Conservation (phyloP, 2,888 invertebrate species). For the Chrysotoxum bicinctum region DNA sequence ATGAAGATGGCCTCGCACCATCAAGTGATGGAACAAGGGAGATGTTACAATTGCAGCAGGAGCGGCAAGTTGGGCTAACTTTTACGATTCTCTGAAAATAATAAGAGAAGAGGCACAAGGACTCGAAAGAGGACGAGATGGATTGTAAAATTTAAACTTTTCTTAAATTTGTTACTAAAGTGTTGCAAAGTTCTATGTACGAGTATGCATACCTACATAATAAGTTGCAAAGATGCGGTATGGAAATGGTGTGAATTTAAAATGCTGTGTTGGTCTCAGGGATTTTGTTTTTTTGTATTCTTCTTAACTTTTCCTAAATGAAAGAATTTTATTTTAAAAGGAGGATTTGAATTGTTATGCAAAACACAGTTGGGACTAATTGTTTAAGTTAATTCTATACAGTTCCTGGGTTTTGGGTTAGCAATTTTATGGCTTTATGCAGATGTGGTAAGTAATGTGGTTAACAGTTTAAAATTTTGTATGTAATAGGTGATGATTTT, state of each 20-base stretch:
- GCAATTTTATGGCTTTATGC: background rate
- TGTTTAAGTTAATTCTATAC: conserved; percentile 47
- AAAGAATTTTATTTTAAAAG: conserved; percentile 12
- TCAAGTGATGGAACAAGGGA: background rate
- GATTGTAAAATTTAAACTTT: conserved; percentile 54
- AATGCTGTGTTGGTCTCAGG: conserved; percentile 3
- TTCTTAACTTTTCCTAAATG: conserved; percentile 10
- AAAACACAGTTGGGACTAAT: conserved; percentile 57
- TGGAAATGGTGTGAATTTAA: conserved; percentile 27
- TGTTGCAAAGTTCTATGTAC: conserved; percentile 6
- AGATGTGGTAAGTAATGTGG: background rate
- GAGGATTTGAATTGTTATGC: conserved; percentile 58
- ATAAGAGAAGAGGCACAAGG: conserved; percentile 25
- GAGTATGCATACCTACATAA: background rate
- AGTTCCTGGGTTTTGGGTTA: conserved; percentile 16
- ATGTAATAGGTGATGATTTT: too few species aligned
- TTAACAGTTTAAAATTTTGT: background rate
- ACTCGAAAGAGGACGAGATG: background rate
- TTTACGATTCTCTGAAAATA: conserved; percentile 54
- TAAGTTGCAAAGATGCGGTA: background rate
- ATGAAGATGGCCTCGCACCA: background rate
- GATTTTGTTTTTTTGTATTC: conserved; percentile 19
- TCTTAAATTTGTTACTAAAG: conserved; percentile 58
- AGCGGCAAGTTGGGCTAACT: conserved; percentile 49
- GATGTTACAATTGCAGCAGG: conserved; percentile 13